Percentiles rank a stretch among this genome's conserved stretches.
These are phyloP conservation scores for Lepus timidus DNA, from an alignment of 2,113 vertebrate species.

Conservation along the genomic window DNA sequence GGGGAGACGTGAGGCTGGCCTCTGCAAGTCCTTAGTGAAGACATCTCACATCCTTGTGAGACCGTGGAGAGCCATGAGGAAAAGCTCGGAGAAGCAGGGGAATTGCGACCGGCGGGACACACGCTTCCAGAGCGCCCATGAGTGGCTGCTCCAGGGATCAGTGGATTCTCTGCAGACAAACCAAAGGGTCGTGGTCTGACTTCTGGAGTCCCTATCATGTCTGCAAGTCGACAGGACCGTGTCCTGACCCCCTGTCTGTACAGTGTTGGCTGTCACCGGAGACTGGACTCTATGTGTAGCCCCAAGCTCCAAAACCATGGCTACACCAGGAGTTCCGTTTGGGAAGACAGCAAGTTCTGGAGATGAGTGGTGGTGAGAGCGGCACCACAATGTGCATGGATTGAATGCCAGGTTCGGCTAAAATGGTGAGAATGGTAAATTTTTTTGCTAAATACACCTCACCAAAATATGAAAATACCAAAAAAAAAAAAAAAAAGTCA, in stretches of 20 bases:
- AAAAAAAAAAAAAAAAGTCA: background rate
- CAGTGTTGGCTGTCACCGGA: background rate
- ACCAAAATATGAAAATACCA: background rate
- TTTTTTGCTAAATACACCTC: background rate
- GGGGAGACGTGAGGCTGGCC: background rate
- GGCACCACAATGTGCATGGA: rapidly evolving
- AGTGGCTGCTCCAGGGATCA: background rate
- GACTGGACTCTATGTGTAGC: background rate
- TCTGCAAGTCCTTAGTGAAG: background rate
- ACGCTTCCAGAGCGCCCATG: too few relatives aligned
- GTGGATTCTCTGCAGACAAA: rapidly evolving
- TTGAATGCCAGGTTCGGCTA: background rate
- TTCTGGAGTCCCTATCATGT: background rate
- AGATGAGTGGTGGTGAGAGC: background rate
- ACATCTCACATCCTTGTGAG: background rate
- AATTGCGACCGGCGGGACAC: background rate
- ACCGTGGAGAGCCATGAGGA: background rate
- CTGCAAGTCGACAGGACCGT: background rate
- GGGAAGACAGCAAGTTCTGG: background rate
- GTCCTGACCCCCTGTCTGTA: rapidly evolving
- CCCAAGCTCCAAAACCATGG: background rate
- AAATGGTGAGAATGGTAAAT: background rate
- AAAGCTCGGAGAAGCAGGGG: background rate
- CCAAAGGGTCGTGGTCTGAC: background rate
- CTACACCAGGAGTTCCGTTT: rapidly evolving